Evolutionary conservation across 2,888 invertebrate species (phyloP).

Genomic region (Troglohyphantes excavatus): DNA sequence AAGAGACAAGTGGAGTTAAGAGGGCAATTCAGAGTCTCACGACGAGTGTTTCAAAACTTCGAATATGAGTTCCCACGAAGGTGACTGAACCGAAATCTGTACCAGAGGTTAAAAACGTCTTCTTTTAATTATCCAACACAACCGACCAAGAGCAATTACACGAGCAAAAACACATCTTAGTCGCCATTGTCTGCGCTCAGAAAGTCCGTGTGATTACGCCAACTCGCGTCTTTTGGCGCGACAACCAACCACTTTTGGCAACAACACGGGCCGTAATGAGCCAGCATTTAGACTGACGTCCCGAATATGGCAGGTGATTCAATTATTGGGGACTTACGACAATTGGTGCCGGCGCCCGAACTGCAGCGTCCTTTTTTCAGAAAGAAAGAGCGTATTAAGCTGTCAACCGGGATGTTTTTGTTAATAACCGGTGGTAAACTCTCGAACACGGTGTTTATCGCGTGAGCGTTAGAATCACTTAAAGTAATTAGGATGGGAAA

Average conservation of each 20-base stretch:
- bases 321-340: constrained; percentile 41
- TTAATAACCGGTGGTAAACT: constrained; percentile 64
- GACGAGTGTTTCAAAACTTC: background rate
- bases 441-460: constrained; percentile 47
- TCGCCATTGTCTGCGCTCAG: constrained; percentile 33
- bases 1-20: background rate
- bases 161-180: constrained; percentile 7
- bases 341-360: background rate
- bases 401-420: constrained; percentile 71
- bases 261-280: constrained; percentile 14
- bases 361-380: constrained; percentile 8
- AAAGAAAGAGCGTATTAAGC: constrained; percentile 46
- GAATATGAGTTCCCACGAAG: constrained; percentile 42
- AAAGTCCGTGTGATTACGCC: constrained; percentile 19
- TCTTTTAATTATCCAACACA: constrained; percentile 14
- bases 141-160: constrained; percentile 21
- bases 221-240: constrained; percentile 8
- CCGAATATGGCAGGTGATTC: constrained; percentile 28
- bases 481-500: constrained; percentile 57
- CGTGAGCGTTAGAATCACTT: constrained; percentile 55
- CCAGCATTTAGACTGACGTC: constrained; percentile 52
- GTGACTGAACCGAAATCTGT: constrained; percentile 53
- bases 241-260: constrained; percentile 53
- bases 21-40: background rate
- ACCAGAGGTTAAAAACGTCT: constrained; percentile 20